Conservation (phyloP, 2,113 vertebrate genomes). For the Porphyrio hochstetteri region DNA sequence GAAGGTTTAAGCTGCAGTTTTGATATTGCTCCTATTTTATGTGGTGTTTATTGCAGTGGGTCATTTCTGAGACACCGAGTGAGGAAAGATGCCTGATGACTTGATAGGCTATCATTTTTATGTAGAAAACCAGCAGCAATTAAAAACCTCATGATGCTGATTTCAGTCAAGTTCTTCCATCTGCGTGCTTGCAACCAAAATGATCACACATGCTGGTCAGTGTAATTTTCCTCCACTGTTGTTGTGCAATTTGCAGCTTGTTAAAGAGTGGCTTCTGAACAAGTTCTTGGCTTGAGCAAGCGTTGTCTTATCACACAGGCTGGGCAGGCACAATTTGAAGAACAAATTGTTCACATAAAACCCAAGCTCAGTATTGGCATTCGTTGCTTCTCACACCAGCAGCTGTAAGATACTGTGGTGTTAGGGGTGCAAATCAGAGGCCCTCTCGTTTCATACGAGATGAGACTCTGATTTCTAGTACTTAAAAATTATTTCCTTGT, state of each 20-base stretch:
- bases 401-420: not conserved
- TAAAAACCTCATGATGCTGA: not conserved
- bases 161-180: not conserved
- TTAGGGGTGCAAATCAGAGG: not conserved
- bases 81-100: not conserved
- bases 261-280: not conserved
- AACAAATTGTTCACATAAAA: not conserved
- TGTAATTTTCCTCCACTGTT: not conserved
- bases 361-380: not conserved
- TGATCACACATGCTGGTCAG: not conserved
- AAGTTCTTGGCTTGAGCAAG: not conserved
- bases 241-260: not conserved
- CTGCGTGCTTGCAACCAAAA: not conserved
- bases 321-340: not conserved
- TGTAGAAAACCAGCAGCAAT: not conserved
- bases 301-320: not conserved
- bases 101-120: not conserved
- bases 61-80: not conserved
- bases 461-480: not conserved
- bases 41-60: not conserved
- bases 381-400: not conserved
- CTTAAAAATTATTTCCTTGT: not conserved
- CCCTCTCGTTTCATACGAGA: rapidly evolving
- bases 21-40: not conserved
- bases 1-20: not conserved